phyloP scores from a whole-genome alignment of 2,113 vertebrate species.

The Abramis brama region DNA sequence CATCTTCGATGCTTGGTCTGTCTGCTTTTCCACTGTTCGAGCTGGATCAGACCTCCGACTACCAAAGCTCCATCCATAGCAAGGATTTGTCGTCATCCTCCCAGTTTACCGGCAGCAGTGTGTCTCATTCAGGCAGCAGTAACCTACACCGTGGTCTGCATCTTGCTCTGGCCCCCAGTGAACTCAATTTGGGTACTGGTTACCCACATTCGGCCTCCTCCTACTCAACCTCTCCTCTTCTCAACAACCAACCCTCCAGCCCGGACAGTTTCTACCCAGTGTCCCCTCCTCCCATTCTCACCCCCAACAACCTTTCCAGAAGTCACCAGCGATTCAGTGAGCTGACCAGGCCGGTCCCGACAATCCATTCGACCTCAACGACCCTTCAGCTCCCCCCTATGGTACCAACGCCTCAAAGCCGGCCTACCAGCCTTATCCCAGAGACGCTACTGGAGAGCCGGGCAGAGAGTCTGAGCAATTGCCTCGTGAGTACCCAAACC shows the following conservation, averaged over 20 bases:
- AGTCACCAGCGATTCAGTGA: constrained; percentile 83
- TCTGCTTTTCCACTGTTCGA: constrained; percentile 91
- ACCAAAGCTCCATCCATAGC: constrained; percentile 85
- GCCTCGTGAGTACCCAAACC: constrained; percentile 60
- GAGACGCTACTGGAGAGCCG: constrained; percentile 77
- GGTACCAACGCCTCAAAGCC: constrained; percentile 78
- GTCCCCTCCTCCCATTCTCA: constrained; percentile 70
- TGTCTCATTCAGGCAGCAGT: constrained; percentile 82
- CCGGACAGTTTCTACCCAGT: constrained; percentile 85
- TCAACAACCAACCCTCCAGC: constrained; percentile 79
- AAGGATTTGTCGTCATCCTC: constrained; percentile 83
- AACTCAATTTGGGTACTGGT: constrained; percentile 74
- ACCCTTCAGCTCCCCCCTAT: constrained; percentile 89
- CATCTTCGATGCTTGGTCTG: constrained; percentile 84
- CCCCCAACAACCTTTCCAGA: constrained; percentile 78
- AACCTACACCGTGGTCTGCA: constrained; percentile 88
- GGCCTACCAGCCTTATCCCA: constrained; percentile 78
- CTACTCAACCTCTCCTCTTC: constrained; percentile 86
- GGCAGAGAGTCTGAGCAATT: constrained; percentile 78
- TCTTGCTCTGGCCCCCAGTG: constrained; percentile 88
- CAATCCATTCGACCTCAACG: constrained; percentile 79
- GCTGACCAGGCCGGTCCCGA: constrained; percentile 78
- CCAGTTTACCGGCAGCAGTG: constrained; percentile 73
- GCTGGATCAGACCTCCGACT: constrained; percentile 90
- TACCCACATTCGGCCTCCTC: constrained; percentile 82